phyloP scores from a whole-genome alignment of 2,888 invertebrate genomes.

The Cataglyphis altisquamis region DNA sequence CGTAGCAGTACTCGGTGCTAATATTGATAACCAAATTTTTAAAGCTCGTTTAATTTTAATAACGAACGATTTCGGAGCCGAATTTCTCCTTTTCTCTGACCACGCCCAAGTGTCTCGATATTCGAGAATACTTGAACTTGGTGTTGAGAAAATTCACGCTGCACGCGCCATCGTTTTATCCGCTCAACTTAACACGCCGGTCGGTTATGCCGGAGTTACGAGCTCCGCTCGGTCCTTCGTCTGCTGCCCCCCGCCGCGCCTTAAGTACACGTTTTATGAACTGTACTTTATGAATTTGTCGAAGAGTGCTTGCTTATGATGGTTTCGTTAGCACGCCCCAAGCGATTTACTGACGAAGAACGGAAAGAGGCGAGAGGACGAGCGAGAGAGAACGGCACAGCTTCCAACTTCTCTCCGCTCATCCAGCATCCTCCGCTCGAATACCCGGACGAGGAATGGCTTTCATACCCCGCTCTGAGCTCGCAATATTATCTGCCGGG shows the following conservation, averaged over 20 bases:
- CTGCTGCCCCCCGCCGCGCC: slow-evolving; percentile 38
- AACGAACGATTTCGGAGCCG: neutral
- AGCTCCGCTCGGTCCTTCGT: slow-evolving; percentile 35
- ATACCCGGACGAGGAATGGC: slow-evolving; percentile 16
- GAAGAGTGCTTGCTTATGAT: slow-evolving; percentile 63
- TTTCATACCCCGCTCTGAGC: slow-evolving; percentile 29
- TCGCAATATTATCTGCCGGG: slow-evolving; percentile 41
- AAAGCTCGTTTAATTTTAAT: slow-evolving; percentile 5
- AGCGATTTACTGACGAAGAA: slow-evolving; percentile 22
- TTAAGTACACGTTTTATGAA: slow-evolving; percentile 69
- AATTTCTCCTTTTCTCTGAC: neutral
- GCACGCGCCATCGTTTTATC: slow-evolving; percentile 72
- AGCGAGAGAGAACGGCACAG: neutral
- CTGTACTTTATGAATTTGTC: slow-evolving; percentile 76
- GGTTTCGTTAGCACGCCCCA: slow-evolving; percentile 70
- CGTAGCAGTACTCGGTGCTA: neutral
- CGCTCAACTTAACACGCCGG: slow-evolving; percentile 68
- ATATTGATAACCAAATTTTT: neutral
- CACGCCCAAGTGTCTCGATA: slow-evolving; percentile 36
- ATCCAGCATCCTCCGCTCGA: slow-evolving; percentile 19
- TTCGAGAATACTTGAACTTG: slow-evolving; percentile 7
- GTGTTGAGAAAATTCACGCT: slow-evolving; percentile 39
- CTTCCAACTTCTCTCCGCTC: slow-evolving; percentile 27
- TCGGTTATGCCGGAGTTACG: slow-evolving; percentile 69
- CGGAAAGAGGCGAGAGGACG: neutral